Conservation (phyloP, 2,113 vertebrate genomes). For the Oenanthe oenanthe region DNA sequence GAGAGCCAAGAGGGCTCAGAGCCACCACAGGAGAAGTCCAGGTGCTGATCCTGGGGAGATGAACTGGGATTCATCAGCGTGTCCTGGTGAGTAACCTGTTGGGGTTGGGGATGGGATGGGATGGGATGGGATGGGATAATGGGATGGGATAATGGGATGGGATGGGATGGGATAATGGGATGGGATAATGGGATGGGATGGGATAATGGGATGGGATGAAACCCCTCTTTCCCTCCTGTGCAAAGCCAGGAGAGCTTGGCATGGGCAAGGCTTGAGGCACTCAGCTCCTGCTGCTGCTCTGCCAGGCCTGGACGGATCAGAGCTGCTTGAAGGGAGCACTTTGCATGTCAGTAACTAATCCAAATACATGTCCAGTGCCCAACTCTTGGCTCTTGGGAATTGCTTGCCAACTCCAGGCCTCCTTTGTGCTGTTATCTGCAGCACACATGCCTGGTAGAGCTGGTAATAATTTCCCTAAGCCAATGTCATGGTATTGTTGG, state of each 20-base stretch:
- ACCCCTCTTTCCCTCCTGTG: not conserved
- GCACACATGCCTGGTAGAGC: not conserved
- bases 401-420: accelerated
- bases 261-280: accelerated
- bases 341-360: not conserved
- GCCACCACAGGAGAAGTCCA: not conserved
- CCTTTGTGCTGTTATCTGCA: not conserved
- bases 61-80: accelerated
- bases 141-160: not conserved
- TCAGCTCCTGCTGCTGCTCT: accelerated
- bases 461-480: not conserved
- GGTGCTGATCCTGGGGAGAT: not conserved
- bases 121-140: not conserved
- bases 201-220: not conserved
- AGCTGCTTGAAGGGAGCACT: not conserved
- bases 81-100: not conserved
- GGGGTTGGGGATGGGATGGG: not conserved
- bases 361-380: not conserved
- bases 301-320: not conserved
- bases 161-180: no score
- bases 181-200: no score
- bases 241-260: not conserved
- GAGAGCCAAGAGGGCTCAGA: accelerated
- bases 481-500: not conserved
- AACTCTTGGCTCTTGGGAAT: not conserved